Evolutionary conservation across 2,797 vertebrate genomes (phyloP).

Genomic region (Epinephelus coioides): DNA sequence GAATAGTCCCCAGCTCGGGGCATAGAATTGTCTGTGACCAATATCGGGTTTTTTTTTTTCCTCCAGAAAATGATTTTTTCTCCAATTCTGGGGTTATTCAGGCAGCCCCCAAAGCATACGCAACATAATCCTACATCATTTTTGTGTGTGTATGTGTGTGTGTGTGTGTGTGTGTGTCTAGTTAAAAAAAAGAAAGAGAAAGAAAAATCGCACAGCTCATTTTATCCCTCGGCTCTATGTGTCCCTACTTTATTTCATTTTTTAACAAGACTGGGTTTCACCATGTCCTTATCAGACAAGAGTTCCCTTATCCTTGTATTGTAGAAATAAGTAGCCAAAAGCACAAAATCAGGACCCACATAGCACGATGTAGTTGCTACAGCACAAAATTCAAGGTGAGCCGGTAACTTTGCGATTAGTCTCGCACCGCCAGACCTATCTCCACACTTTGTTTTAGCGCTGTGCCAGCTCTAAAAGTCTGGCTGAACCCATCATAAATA

Average conservation of each 20-base stretch:
- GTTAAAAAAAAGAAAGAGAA: constrained; percentile 9
- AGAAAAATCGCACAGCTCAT: constrained; percentile 15
- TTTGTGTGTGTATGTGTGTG: neutral
- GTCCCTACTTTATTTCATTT: constrained; percentile 2
- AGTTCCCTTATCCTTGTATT: constrained; percentile 12
- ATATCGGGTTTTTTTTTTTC: constrained; percentile 34
- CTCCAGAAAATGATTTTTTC: constrained; percentile 36
- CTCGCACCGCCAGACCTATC: too few species aligned
- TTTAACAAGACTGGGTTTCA: neutral
- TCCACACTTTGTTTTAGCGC: too few species aligned
- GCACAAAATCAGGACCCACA: neutral
- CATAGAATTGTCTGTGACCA: constrained; percentile 65
- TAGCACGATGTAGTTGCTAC: neutral
- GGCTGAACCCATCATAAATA: too few species aligned
- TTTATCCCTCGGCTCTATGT: constrained; percentile 25
- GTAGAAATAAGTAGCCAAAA: constrained; percentile 6
- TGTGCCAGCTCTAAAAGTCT: too few species aligned
- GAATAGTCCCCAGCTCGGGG: constrained; percentile 58
- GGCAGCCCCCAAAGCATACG: constrained; percentile 38
- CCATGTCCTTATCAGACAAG: neutral
- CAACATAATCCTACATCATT: constrained; percentile 45
- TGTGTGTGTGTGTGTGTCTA: constrained; percentile 8
- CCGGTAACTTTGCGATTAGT: neutral
- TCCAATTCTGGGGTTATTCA: constrained; percentile 46
- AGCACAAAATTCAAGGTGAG: neutral